A percentile compares a stretch with the other conserved stretches of the same genome.
These are phyloP conservation scores for Acanthosepion pharaonis DNA, from an alignment of 2,888 invertebrate genomes.

Conservation along the genomic window DNA sequence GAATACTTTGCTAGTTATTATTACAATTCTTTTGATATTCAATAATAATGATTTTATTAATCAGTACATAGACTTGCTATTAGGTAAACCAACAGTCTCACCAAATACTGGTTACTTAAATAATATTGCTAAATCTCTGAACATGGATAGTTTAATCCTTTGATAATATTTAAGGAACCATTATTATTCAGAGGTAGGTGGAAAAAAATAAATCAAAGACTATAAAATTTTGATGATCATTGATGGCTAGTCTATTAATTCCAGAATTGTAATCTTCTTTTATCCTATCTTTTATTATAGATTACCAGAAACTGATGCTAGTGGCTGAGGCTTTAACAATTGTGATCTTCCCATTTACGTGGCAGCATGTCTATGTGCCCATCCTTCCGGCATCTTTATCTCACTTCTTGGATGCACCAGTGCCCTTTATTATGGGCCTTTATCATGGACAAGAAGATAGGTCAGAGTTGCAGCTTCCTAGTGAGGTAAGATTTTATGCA, in stretches of 20 bases:
- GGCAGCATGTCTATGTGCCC: conserved; percentile 99
- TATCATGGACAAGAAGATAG: conserved; percentile 73
- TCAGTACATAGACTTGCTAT: too few species aligned
- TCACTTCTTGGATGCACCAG: conserved; percentile 98
- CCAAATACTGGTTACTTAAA: background rate
- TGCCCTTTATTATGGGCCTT: conserved; percentile 98
- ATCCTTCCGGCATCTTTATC: conserved; percentile 87
- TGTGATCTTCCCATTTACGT: conserved; percentile 93
- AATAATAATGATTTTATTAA: too few species aligned
- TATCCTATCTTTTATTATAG: conserved; percentile 77
- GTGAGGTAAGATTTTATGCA: conserved; percentile 64
- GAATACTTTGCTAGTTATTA: too few species aligned
- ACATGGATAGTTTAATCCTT: background rate
- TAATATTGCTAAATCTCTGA: background rate
- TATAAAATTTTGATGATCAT: background rate
- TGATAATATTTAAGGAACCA: background rate
- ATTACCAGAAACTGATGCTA: conserved; percentile 95
- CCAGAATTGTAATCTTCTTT: background rate
- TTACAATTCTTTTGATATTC: too few species aligned
- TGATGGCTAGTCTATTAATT: background rate
- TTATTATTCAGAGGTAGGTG: background rate
- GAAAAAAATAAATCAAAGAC: background rate
- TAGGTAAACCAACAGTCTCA: too few species aligned
- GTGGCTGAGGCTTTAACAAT: conserved; percentile 94
- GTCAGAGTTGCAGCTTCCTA: conserved; percentile 64